Evolutionary conservation across 2,888 invertebrate species (phyloP).

Genomic region (Alcis repandata): DNA sequence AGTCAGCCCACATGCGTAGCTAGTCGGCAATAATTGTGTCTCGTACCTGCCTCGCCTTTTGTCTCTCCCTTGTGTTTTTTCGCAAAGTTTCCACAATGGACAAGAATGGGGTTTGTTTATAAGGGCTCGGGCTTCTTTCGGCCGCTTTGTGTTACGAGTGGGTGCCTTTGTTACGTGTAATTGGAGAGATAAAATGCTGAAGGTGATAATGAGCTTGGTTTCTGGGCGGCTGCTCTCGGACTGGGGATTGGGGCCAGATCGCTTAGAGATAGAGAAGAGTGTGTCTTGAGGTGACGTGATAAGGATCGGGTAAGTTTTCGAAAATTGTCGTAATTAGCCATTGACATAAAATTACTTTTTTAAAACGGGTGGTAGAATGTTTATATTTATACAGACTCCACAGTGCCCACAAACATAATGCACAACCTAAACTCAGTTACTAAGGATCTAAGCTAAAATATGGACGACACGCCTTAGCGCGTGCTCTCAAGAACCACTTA

Average conservation of each 20-base stretch:
- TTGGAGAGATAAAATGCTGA: constrained; percentile 23
- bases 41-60: constrained; percentile 28
- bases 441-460: no score
- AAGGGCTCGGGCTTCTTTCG: constrained; percentile 17
- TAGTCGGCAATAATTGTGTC: constrained; percentile 22
- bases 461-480: no score
- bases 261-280: not conserved
- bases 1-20: not conserved
- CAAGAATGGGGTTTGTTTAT: constrained; percentile 30
- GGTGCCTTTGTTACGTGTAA: constrained; percentile 28
- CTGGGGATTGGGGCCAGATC: not conserved
- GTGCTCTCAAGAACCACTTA: no score
- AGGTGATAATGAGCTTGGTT: constrained; percentile 24
- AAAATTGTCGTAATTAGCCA: no score
- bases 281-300: not conserved
- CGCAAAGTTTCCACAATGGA: constrained; percentile 28
- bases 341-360: no score
- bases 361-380: no score
- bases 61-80: constrained; percentile 35
- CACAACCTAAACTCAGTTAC: no score
- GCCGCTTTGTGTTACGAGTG: constrained; percentile 24
- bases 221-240: constrained; percentile 10
- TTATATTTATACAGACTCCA: no score
- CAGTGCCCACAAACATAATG: no score
- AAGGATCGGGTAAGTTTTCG: not conserved